phyloP scores from a whole-genome alignment of 2,888 invertebrate genomes.

The Crocallis elinguaria region DNA sequence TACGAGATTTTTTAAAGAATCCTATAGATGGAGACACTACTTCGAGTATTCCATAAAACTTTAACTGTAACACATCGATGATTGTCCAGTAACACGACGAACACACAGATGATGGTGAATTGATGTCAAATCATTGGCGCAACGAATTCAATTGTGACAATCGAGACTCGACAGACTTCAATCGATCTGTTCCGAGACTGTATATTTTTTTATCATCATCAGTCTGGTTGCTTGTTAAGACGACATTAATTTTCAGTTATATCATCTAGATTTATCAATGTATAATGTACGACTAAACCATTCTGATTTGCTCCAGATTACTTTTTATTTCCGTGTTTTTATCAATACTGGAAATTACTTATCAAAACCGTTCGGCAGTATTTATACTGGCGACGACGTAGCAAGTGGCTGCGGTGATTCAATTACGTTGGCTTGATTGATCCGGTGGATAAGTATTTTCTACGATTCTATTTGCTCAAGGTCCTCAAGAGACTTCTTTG shows the following conservation, averaged over 20 bases:
- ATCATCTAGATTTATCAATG: no score
- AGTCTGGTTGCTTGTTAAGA: neutral
- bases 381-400: neutral
- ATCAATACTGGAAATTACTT: neutral
- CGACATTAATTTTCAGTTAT: neutral
- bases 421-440: neutral
- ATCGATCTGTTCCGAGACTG: neutral
- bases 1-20: no score
- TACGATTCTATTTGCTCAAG: neutral
- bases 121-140: slow-evolving; percentile 27
- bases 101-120: slow-evolving; percentile 4
- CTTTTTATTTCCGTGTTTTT: no score
- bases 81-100: neutral
- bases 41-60: no score
- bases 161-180: slow-evolving; percentile 5
- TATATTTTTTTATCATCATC: neutral
- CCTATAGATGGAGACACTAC: no score
- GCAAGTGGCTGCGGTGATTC: no score
- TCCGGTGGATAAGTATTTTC: neutral
- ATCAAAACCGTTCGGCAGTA: neutral
- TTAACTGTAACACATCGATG: neutral
- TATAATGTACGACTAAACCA: no score
- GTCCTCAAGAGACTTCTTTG: neutral
- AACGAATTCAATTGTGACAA: slow-evolving; percentile 29
- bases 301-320: no score